Base-by-base conservation (phyloP, 2,888 invertebrate species). In the Melipona beecheii region DNA sequence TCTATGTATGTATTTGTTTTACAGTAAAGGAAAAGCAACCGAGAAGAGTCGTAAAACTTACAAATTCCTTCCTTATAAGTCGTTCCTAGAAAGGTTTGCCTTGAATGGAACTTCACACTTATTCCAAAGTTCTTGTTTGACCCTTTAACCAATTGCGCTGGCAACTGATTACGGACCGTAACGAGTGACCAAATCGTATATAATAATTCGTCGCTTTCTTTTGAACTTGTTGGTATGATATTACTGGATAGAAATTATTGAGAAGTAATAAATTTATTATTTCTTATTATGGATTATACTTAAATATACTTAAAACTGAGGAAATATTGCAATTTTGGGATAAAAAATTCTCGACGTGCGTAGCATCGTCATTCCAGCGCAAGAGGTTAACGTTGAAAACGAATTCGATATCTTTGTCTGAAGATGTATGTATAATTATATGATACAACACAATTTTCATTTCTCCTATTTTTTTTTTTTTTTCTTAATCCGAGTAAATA, bases 1-100 rank as follows among this genome's bases (percentile, higher is more conserved):
- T 83, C 78, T 54, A 54, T 73, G 27, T 84, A 58, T 72, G n/a
- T 78, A 75, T 84, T 83, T 84, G 78, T 78, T 65, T 62, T 65
- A 62, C 66, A 56, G 75, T 73, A 75, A 68, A 78, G 69, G 75
- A 64, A 77, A 77, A 75, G 70, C 69, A 58, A 70, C 74, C 58
- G 24, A 56, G 56, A 49, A 75, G 62, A 60, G 56, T 49, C 49
- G 65, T 83, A 75, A 84, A 83, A 64, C 83, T 71, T 82, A 84
- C 65, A 83, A 75, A 84, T 84, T 78, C 73, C 54, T 65, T 43
- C 70, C 54, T 56, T 31, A 66, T 74, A 75, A 83, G 75, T 75
- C 50, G 56, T 75, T 83, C 68, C 60, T 31, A n/a, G 82, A 81
- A 60, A 81, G 52, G 54, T 62, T 62, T 17, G 60, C 36, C 24